Base-by-base conservation (phyloP, 2,888 invertebrate genomes). In the Elgonia sp. region DNA sequence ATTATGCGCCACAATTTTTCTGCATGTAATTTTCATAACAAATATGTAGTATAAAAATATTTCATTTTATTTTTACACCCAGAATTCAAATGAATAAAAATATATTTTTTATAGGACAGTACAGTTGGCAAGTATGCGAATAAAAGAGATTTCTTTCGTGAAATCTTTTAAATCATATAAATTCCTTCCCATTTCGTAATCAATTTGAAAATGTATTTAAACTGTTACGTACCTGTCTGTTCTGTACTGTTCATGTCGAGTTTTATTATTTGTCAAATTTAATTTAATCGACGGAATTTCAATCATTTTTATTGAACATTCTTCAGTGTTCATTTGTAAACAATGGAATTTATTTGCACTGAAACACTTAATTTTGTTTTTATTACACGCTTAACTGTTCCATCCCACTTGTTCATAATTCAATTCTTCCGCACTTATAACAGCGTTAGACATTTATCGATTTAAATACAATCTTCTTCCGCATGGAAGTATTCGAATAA, bases 261-360 rank as follows among this genome's bases (percentile, higher is more conserved):
- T 57, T 57, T 57, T 20, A 57, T 57, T 57, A 21, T 57, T 21
- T 57, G 55, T 57, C 55, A 57, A 57, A 57, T 57, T 57, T 57
- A 20, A 57, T 20, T 57, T 18, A 20, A 8, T 21, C 9, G 4
- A 57, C 20, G 55, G 55, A 20, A 57, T 53, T 53, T 53, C n/a
- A 16, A n/a, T n/a, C 6, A n/a, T 53, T 53, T n/a, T 53, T 53
- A 53, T 16, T 53, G n/a, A 2, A 53, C n/a, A n/a, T 53, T 16
- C 12, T 42, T 42, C 42, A 42, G 14, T 42, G 42, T 42, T 42
- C 42, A 42, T 14, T 42, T 42, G 42, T 14, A 42, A 42, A 42
- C 42, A 42, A 42, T 42, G 42, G 2, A 42, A 42, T 42, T 42
- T 14, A 42, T 42, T 42, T 42, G 8, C 42, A 29, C 5, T 29